Conservation (phyloP, 1,140 invertebrate genomes). For the Caligus rogercresseyi region DNA sequence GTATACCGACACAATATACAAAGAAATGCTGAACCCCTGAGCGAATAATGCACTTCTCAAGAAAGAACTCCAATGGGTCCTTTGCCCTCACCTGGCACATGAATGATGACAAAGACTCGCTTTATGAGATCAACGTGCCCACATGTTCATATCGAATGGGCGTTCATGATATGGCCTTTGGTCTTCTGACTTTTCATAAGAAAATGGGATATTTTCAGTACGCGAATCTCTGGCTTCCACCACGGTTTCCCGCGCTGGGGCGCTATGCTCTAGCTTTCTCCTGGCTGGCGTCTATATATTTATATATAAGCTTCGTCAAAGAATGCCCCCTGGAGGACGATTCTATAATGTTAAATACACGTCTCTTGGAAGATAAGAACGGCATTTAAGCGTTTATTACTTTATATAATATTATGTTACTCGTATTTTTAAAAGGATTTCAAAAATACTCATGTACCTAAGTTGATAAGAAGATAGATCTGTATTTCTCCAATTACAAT, state of each 20-base stretch:
- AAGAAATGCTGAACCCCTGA: not conserved
- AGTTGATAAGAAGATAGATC: too few species aligned
- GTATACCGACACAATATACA: not conserved
- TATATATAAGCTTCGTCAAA: not conserved
- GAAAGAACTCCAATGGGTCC: not conserved
- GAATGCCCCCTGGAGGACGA: not conserved
- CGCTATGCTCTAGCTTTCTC: not conserved
- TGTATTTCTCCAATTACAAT: too few species aligned
- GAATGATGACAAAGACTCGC: constrained; percentile 17
- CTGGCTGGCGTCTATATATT: not conserved
- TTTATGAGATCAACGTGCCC: constrained; percentile 70
- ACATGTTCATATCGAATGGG: constrained; percentile 92
- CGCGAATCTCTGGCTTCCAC: constrained; percentile 21
- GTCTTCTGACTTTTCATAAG: constrained; percentile 55
- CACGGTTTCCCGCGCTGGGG: constrained; percentile 21
- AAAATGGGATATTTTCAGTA: constrained; percentile 18
- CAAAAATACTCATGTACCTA: too few species aligned
- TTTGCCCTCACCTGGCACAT: not conserved
- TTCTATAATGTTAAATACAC: not conserved
- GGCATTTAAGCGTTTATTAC: too few species aligned
- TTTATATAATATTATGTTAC: too few species aligned
- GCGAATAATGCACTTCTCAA: not conserved
- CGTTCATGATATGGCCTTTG: constrained; percentile 58
- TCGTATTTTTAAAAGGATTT: too few species aligned
- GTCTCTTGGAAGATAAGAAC: not conserved